phyloP scores from a whole-genome alignment of 2,113 vertebrate genomes.

The Apeltes quadracus region DNA sequence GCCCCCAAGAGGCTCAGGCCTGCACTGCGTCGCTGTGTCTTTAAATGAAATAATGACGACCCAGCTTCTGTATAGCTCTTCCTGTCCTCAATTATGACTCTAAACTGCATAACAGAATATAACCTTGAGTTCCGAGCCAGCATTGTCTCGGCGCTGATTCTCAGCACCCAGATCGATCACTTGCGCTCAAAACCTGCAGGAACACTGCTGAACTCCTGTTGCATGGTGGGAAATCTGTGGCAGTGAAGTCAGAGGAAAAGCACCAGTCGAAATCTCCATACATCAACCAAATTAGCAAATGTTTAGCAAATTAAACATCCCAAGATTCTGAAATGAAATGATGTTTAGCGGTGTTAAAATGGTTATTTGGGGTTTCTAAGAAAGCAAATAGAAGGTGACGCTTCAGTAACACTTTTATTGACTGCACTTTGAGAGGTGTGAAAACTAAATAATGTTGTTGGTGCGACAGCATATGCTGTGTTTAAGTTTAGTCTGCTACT shows the following conservation, averaged over 20 bases:
- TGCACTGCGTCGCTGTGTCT: no score
- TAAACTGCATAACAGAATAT: constrained; percentile 20
- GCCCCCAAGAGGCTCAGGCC: no score
- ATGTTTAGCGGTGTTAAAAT: constrained; percentile 3
- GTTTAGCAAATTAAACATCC: constrained; percentile 1
- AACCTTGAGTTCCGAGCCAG: constrained; percentile 33
- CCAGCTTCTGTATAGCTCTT: not conserved
- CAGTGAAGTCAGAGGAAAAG: constrained; percentile 13
- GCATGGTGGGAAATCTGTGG: constrained; percentile 50
- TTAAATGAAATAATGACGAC: constrained; percentile 12
- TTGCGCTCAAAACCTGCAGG: constrained; percentile 31
- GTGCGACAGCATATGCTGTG: constrained; percentile 40
- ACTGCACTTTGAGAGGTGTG: constrained; percentile 45
- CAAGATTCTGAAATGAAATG: not conserved
- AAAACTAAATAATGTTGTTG: constrained; percentile 47
- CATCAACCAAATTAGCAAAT: not conserved
- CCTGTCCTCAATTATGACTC: constrained; percentile 32
- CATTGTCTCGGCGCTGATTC: constrained; percentile 7
- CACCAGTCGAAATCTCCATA: constrained; percentile 1
- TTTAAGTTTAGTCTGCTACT: constrained; percentile 44
- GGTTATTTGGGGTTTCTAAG: constrained; percentile 4
- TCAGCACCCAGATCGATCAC: constrained; percentile 33
- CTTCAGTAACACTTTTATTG: constrained; percentile 40
- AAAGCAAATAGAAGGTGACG: constrained; percentile 15
- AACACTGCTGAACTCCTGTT: constrained; percentile 42